Base-by-base conservation (phyloP, 2,113 vertebrate genomes). In the Centropristis striata region DNA sequence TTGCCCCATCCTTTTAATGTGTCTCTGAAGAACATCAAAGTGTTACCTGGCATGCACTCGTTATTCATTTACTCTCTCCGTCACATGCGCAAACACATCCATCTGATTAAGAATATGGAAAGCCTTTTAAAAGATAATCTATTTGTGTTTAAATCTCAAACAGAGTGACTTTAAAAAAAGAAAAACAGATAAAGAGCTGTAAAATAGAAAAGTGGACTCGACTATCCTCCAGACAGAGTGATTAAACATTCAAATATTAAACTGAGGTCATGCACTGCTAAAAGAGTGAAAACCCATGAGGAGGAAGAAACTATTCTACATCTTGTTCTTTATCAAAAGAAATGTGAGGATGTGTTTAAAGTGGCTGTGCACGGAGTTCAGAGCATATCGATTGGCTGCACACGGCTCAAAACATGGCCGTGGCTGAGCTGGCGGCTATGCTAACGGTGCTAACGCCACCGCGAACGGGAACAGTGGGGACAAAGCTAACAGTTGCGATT, bases 231-330 rank as follows among this genome's bases (percentile, higher is more conserved):
- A 79, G 51, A 86, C n/a, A 81, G 25, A 67, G 60, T 71, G 76
- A 73, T 86, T 85, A 63, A 72, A 71, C 54, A 78, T 71, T 71
- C 23, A 66, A 44, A 88, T 67, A 73, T 82, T 64, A 81, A 60
- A 74, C 50, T 78, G 23, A 64, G 51, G 72, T 59, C 70, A 61
- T 23, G 46, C 23, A 14, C 41, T 2, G 18, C 53, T 59, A 14
- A 69, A 79, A 70, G 25, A 67, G 15, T 23, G 60, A 63, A 57
- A 70, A 53, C 60, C 21, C 27, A 28, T 9, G 23, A 73, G 51
- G 14, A 59, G 57, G 11, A 41, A 57, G 27, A 46, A 67, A 37
- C 37, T 27, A 32, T 53, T 65, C 18, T 58, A 54, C 58, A 63
- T 54, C 61, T 57, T 81, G 68, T 55, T 75, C 23, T 18, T 46